Evolutionary conservation across 2,113 vertebrate species (phyloP), one percentile per base, ranked within the genome.

Genomic region (Triplophysa dalaica): DNA sequence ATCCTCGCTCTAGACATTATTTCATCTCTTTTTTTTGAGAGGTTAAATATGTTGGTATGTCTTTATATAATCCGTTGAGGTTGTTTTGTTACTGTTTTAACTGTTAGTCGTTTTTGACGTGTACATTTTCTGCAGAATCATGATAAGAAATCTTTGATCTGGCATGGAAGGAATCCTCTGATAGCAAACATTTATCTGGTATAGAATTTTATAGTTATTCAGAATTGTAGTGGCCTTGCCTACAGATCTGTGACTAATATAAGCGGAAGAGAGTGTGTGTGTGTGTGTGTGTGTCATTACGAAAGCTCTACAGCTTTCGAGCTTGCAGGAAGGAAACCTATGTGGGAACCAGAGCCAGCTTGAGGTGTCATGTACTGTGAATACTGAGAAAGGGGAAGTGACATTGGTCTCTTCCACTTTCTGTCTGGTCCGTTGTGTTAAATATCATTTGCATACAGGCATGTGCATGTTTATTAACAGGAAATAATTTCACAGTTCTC

Each of bases 361-460:
- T 54, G 74, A 67, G 33, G 19, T 56, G 56, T 17, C 54, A 11
- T 78, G 77, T 78, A 63, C 21, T 63, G 29, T 78, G 82, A 66
- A 60, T 66, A 68, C 62, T 76, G 60, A 80, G 70, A 89, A 90
- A 91, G 83, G 70, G 78, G 87, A 90, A 90, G 72, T 79, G 19
- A 62, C 54, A 65, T 60, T 33, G 10, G 70, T 58, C 29, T 70
- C 65, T 69, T 21, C 73, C 64, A 17, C 52, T 76, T 70, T 80
- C 21, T 73, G 8, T 81, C 48, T 29, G 11, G n/a, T 48, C 48
- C 60, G 1, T 10, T 73, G 43, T 24, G 16, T 70, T 54, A 12
- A 12, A 3, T 38, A 67, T n/a, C 16, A 38, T 56, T 38, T 22
- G 16, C 60, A 38, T 75, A 56, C 7, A 61, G 21, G 54, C 70